Conservation (phyloP, 2,113 vertebrate genomes). For the Strigops habroptila region DNA sequence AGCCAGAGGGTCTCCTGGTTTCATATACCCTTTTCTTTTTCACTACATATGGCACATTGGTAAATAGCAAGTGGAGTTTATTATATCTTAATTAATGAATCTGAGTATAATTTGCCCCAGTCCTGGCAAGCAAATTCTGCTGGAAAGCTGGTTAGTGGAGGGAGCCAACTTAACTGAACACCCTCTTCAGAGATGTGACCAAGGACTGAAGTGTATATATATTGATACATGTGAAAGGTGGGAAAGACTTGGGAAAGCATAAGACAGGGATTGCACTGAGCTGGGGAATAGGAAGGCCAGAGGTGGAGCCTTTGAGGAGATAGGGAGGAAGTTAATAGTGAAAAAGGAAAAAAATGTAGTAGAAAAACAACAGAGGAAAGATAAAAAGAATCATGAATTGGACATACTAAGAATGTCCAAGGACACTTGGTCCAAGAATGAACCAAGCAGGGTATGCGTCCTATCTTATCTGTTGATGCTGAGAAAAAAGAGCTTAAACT, state of each 20-base stretch:
- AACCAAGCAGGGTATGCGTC: not conserved
- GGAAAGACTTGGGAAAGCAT: not conserved
- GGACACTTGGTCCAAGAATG: not conserved
- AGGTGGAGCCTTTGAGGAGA: not conserved
- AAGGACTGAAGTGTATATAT: not conserved
- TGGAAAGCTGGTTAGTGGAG: not conserved
- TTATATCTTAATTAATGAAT: conserved; percentile 1
- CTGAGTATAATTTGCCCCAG: not conserved
- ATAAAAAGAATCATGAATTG: not conserved
- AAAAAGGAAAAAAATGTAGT: not conserved
- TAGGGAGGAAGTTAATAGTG: not conserved
- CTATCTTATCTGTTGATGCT: not conserved
- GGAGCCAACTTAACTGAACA: not conserved
- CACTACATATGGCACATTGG: not conserved
- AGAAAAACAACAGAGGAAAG: not conserved
- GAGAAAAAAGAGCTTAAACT: not conserved
- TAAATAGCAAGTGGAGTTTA: conserved; percentile 8
- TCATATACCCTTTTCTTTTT: not conserved
- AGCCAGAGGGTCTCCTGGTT: not conserved
- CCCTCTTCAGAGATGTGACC: not conserved
- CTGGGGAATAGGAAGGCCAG: not conserved
- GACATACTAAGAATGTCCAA: not conserved
- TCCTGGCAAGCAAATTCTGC: not conserved
- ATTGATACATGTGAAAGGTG: not conserved
- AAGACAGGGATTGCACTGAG: not conserved